Conservation (phyloP, 2,888 invertebrate species). For the Calameuta pallipes region DNA sequence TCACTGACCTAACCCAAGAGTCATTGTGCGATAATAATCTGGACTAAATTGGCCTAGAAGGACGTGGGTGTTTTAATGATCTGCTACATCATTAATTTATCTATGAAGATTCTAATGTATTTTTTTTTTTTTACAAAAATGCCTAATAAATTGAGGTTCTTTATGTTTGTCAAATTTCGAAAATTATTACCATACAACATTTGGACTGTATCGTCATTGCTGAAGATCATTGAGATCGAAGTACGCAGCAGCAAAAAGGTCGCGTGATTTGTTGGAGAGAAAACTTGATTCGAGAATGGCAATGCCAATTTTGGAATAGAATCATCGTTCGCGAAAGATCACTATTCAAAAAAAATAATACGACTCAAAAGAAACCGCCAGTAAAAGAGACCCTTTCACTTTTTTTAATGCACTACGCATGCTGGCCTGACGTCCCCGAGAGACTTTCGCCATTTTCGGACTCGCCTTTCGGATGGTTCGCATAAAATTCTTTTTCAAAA, state of each 20-base stretch:
- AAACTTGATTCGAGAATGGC: neutral
- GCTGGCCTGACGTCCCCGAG: neutral
- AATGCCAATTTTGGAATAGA: neutral
- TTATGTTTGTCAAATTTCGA: neutral
- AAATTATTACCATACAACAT: neutral
- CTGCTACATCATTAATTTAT: neutral
- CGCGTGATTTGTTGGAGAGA: neutral
- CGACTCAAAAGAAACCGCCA: neutral
- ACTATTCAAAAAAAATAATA: neutral
- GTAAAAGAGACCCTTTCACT: neutral
- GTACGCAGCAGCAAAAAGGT: neutral
- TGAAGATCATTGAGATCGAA: neutral
- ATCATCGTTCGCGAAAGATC: neutral
- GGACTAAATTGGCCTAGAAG: constrained; percentile 10
- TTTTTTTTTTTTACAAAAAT: neutral
- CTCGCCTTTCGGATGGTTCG: neutral
- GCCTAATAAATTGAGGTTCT: neutral
- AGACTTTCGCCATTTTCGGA: neutral
- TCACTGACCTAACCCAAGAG: constrained; percentile 27
- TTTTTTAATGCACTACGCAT: neutral
- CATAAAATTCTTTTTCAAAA: neutral
- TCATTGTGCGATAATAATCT: constrained; percentile 20
- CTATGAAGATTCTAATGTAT: neutral
- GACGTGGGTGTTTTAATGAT: neutral
- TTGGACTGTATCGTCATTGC: neutral